A percentile compares a stretch with the other conserved stretches of the same genome.
phyloP scores from a whole-genome alignment of 2,888 invertebrate species.

The Polymixis lichenea region DNA sequence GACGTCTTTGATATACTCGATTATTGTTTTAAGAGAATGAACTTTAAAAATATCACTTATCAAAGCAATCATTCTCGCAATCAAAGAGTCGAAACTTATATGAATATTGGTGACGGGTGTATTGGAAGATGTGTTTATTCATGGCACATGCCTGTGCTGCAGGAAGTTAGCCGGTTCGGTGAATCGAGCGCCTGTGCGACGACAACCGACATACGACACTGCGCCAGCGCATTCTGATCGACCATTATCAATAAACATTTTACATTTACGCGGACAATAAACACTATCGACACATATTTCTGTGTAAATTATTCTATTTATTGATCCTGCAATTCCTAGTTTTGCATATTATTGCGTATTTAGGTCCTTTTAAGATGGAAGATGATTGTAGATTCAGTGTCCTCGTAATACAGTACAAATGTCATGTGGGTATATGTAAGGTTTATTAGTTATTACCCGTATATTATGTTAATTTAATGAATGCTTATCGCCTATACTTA shows the following conservation, averaged over 20 bases:
- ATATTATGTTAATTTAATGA: conserved; percentile 83
- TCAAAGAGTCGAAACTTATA: conserved; percentile 46
- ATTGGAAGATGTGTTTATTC: conserved; percentile 82
- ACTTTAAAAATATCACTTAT: conserved; percentile 42
- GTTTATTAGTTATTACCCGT: conserved; percentile 85
- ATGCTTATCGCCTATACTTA: conserved; percentile 74
- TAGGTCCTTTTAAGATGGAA: conserved; percentile 68
- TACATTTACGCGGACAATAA: conserved; percentile 62
- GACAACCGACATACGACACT: conserved; percentile 79
- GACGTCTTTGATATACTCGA: conserved; percentile 30
- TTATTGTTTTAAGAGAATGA: conserved; percentile 35
- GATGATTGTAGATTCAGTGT: conserved; percentile 75
- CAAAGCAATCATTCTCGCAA: conserved; percentile 37
- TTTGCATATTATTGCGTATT: conserved; percentile 70
- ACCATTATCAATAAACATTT: conserved; percentile 74
- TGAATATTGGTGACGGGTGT: conserved; percentile 67
- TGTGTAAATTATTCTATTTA: conserved; percentile 64
- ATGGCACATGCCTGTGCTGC: conserved; percentile 81
- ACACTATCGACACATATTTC: conserved; percentile 58
- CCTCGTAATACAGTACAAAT: conserved; percentile 80
- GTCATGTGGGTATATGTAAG: conserved; percentile 83
- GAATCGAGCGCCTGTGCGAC: conserved; percentile 77
- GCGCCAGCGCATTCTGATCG: conserved; percentile 79
- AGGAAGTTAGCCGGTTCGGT: conserved; percentile 85
- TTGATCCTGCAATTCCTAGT: conserved; percentile 59